Percentiles rank a stretch among this genome's conserved stretches.
These are phyloP conservation scores for Drosophila phalerata DNA, from an alignment of 2,888 invertebrate species.

Conservation along the genomic window DNA sequence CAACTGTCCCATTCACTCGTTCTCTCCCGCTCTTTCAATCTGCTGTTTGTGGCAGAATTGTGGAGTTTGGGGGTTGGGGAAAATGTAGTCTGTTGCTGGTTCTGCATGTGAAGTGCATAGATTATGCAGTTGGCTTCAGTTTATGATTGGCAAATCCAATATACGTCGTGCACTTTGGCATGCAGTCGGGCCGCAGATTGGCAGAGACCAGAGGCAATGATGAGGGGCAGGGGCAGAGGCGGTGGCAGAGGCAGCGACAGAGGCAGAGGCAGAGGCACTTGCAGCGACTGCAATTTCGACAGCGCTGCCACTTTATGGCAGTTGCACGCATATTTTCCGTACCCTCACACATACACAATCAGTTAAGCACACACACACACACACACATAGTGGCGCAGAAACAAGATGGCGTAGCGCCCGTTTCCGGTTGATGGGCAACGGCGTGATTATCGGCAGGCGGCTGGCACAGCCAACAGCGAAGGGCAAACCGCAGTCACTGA, in stretches of 20 bases:
- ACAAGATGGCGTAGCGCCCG: constrained; percentile 77
- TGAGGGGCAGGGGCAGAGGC: background rate
- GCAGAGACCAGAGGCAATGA: constrained; percentile 38
- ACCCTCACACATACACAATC: constrained; percentile 15
- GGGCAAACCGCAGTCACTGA: constrained; percentile 67
- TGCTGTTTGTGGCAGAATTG: constrained; percentile 1
- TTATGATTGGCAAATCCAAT: constrained; percentile 81
- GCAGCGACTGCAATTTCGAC: constrained; percentile 63
- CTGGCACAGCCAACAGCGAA: constrained; percentile 51
- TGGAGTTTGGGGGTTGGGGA: background rate
- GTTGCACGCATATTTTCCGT: constrained; percentile 75
- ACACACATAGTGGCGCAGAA: constrained; percentile 46
- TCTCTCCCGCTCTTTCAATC: constrained; percentile 6
- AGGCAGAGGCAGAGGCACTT: constrained; percentile 27
- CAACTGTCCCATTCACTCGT: constrained; percentile 15
- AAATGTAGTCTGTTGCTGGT: constrained; percentile 35
- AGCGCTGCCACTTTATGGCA: constrained; percentile 77
- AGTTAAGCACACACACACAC: constrained; percentile 21
- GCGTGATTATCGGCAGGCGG: constrained; percentile 78
- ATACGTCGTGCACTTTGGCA: constrained; percentile 78
- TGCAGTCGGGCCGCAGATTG: constrained; percentile 71
- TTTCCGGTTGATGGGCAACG: constrained; percentile 79
- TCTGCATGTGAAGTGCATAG: constrained; percentile 74
- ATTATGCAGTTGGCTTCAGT: constrained; percentile 81
- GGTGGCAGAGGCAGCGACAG: constrained; percentile 35